These are phyloP conservation scores for Calephelis perditalis DNA, from an alignment of 2,888 invertebrate species.

Conservation along the genomic window DNA sequence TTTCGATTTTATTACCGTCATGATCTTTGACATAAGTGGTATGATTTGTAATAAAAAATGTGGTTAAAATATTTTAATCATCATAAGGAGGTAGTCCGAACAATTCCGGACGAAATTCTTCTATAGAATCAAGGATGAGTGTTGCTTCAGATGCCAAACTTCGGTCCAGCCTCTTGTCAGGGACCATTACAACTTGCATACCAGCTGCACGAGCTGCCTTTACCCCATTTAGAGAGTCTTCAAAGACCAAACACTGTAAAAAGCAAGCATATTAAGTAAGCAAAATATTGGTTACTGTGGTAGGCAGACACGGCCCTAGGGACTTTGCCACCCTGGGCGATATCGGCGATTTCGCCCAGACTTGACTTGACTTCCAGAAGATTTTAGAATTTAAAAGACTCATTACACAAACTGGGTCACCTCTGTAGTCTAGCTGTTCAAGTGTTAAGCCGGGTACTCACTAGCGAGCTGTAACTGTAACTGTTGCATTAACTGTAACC, in stretches of 20 bases:
- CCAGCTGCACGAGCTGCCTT: constrained; percentile 85
- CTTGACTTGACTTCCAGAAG: no score
- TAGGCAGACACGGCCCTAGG: no score
- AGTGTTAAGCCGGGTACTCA: no score
- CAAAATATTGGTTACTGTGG: no score
- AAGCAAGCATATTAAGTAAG: background rate
- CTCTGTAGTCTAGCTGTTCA: no score
- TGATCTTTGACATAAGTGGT: background rate
- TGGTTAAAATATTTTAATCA: constrained; percentile 4
- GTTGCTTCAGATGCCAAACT: constrained; percentile 74
- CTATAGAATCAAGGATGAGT: constrained; percentile 82
- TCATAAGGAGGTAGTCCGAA: constrained; percentile 86
- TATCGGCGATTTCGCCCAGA: no score
- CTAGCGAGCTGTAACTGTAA: no score
- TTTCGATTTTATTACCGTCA: background rate
- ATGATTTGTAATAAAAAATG: background rate
- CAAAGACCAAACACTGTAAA: constrained; percentile 88
- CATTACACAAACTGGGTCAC: no score
- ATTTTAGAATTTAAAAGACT: no score
- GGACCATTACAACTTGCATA: constrained; percentile 92
- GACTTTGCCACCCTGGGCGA: no score
- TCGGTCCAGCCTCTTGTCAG: constrained; percentile 73
- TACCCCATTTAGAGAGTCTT: constrained; percentile 94
- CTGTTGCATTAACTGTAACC: no score
- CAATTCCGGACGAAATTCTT: constrained; percentile 86